Evolutionary conservation across 1,140 invertebrate genomes (phyloP).

Genomic region (Gryllus bimaculatus): DNA sequence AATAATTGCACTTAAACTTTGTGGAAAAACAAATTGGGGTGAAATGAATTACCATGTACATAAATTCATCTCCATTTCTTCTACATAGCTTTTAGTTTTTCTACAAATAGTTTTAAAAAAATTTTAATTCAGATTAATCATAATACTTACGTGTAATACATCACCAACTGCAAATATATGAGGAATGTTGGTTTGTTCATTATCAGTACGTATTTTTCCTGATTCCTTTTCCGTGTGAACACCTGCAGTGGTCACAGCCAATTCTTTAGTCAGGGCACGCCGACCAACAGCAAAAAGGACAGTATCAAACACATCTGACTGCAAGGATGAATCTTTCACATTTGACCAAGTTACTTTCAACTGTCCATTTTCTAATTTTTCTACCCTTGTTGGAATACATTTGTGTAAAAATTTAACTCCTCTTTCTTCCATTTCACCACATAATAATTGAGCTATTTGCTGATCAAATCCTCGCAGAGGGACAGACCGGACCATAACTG

Average conservation of each 20-base stretch:
- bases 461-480: slow-evolving; percentile 93
- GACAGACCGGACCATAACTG: slow-evolving; percentile 87
- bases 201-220: slow-evolving; percentile 55
- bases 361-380: slow-evolving; percentile 56
- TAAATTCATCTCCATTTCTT: background rate
- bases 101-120: background rate
- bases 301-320: slow-evolving; percentile 64
- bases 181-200: slow-evolving; percentile 77
- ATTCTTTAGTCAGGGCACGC: slow-evolving; percentile 55
- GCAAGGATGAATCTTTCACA: slow-evolving; percentile 31
- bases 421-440: slow-evolving; percentile 71
- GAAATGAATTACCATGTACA: background rate
- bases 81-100: background rate
- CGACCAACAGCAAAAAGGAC: slow-evolving; percentile 77
- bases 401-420: slow-evolving; percentile 76
- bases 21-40: no score
- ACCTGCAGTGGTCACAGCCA: slow-evolving; percentile 59
- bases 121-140: slow-evolving; percentile 9
- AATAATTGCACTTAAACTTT: no score
- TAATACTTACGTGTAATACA: slow-evolving; percentile 62
- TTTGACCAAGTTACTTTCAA: slow-evolving; percentile 59
- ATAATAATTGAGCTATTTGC: slow-evolving; percentile 84
- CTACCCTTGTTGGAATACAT: slow-evolving; percentile 67
- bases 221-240: slow-evolving; percentile 45
- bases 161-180: slow-evolving; percentile 93